Evolutionary conservation across 2,888 invertebrate genomes (phyloP).

Genomic region (Sylvicola cinctus): DNA sequence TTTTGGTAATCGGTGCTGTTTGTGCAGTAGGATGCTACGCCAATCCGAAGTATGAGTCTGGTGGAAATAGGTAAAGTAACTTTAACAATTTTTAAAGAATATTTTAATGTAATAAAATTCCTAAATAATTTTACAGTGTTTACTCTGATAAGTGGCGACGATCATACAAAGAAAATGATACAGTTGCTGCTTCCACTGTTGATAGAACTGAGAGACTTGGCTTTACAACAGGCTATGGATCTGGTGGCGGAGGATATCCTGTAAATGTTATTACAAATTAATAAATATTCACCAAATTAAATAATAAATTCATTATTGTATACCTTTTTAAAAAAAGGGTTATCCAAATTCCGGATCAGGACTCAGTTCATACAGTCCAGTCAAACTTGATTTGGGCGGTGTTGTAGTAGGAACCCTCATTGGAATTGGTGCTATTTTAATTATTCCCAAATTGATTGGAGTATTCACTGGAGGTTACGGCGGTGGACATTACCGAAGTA

Average conservation of each 20-base stretch:
- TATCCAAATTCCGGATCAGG: constrained; percentile 24
- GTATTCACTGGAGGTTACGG: constrained; percentile 46
- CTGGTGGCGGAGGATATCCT: constrained; percentile 4
- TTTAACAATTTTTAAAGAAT: too few relatives aligned
- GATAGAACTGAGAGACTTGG: constrained; percentile 22
- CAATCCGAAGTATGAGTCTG: too few relatives aligned
- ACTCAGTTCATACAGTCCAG: constrained; percentile 44
- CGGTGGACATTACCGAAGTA: constrained; percentile 43
- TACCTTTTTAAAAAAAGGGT: constrained; percentile 15
- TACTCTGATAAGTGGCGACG: constrained; percentile 17
- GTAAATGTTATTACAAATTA: background rate
- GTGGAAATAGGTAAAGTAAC: too few relatives aligned
- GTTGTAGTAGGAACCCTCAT: constrained; percentile 59
- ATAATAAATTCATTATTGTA: constrained; percentile 6
- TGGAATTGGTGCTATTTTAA: constrained; percentile 59
- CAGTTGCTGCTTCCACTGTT: constrained; percentile 14
- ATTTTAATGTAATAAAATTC: too few relatives aligned
- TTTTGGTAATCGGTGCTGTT: background rate
- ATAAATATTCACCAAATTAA: background rate
- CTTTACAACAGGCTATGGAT: constrained; percentile 23
- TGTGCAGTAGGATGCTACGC: background rate
- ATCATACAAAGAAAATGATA: constrained; percentile 13
- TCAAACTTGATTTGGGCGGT: constrained; percentile 65
- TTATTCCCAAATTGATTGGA: constrained; percentile 57
- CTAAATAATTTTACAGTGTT: background rate